Evolutionary conservation across 2,797 vertebrate species (phyloP), one percentile per base, ranked within the genome.

Genomic region (Peromyscus eremicus): DNA sequence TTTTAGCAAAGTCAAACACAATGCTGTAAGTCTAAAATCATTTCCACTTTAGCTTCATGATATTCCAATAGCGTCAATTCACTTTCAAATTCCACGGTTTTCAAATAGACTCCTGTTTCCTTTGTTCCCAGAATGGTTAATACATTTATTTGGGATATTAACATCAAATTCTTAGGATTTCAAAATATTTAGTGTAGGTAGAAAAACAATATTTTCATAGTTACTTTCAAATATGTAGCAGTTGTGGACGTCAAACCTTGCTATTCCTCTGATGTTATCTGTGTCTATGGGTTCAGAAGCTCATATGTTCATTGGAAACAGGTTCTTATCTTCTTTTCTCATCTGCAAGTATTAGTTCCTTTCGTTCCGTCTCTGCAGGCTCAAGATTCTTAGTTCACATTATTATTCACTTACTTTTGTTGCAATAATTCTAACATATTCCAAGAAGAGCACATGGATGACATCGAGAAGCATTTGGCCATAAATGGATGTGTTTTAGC

Each of bases 1-100:
- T 89, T 88, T 95, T 94, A 77, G 43, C 32, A 92, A 96, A 96
- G 27, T 60, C 25, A 64, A 95, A 87, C 40, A 57, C 55, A 79
- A 23, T 12, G 68, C 29, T 88, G 70, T 92, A 94, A 64, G 5
- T 87, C 68, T 92, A 92, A 95, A 87, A 71, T 88, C 8, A 91
- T 84, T 95, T 97, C 16, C 52, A 87, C n/a, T 84, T 89, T 89
- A 92, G 12, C 19, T 81, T 3, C 25, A 34, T 27, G 83, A 71
- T 88, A 79, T 64, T 88, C 14, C 46, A 83, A 43, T 0, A 92
- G 13, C 85, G 83, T 73, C 91, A 80, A 84, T 46, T 80, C 66
- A 93, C 19, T 91, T 57, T 77, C 55, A 75, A 43, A 43, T 95
- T 46, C 64, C 17, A 66, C 21, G 34, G 25, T 14, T 88, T 79